phyloP scores from a whole-genome alignment of 2,797 vertebrate species.

The Sciaenops ocellatus region DNA sequence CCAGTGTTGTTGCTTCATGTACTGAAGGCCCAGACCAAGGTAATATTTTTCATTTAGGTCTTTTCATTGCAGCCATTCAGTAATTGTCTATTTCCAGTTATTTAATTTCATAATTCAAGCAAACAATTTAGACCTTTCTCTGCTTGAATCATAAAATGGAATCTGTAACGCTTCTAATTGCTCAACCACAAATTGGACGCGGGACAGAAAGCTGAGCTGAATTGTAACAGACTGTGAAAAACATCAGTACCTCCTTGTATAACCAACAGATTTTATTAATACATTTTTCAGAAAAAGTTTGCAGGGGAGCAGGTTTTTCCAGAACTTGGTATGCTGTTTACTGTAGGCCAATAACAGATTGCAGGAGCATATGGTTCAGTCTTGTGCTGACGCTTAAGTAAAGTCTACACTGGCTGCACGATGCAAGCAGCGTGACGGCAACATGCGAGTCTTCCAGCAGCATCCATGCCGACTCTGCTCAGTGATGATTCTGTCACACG shows the following conservation, averaged over 20 bases:
- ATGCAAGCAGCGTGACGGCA: conserved; percentile 25
- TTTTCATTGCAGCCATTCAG: background rate
- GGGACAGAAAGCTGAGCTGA: background rate
- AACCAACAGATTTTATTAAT: conserved; percentile 9
- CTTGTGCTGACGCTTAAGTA: conserved; percentile 30
- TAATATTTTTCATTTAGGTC: background rate
- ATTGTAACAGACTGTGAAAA: background rate
- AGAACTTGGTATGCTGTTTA: conserved; percentile 6
- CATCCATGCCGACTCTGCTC: background rate
- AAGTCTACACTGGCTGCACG: conserved; percentile 33
- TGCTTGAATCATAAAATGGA: background rate
- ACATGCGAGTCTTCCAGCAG: conserved; percentile 17
- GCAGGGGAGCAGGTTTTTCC: conserved; percentile 1
- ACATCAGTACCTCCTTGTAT: background rate
- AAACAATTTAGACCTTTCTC: background rate
- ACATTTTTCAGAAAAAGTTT: conserved; percentile 17
- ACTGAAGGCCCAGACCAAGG: background rate
- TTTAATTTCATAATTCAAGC: background rate
- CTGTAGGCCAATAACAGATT: conserved; percentile 47
- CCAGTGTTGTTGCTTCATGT: background rate
- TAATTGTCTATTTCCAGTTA: background rate
- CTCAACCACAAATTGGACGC: background rate
- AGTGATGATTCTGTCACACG: background rate
- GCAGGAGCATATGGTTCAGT: conserved; percentile 60
- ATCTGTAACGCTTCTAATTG: background rate